A percentile compares a stretch with the other conserved stretches of the same genome.
phyloP scores from a whole-genome alignment of 2,113 vertebrate genomes.

The Microcebus ravelobensis region DNA sequence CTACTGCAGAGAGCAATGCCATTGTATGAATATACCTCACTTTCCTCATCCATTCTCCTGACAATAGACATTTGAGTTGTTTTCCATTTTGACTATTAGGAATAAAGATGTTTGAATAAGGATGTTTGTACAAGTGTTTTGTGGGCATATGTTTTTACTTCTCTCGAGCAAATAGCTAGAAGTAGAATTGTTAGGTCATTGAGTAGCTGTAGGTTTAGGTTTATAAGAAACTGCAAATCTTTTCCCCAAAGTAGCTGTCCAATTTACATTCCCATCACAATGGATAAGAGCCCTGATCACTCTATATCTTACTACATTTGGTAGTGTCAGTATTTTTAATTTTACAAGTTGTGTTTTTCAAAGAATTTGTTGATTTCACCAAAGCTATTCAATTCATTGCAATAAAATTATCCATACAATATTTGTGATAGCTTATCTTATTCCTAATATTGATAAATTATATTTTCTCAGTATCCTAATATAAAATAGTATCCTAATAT shows the following conservation, averaged over 20 bases:
- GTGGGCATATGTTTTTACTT: background rate
- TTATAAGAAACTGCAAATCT: background rate
- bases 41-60: background rate
- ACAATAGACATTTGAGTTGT: background rate
- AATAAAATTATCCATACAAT: background rate
- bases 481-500: no score
- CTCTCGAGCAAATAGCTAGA: background rate
- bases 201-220: background rate
- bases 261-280: background rate
- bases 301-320: background rate
- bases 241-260: background rate
- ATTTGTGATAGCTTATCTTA: background rate
- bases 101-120: background rate
- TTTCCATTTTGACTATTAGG: background rate
- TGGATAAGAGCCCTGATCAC: background rate
- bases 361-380: background rate
- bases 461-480: background rate
- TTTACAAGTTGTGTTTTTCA: background rate
- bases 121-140: background rate
- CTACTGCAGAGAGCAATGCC: no score
- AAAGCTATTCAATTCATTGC: background rate
- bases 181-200: background rate
- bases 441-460: background rate
- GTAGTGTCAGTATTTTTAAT: background rate
- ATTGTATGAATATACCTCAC: background rate